These are phyloP conservation scores for Hesperia comma DNA, from an alignment of 2,888 invertebrate genomes.

Conservation along the genomic window DNA sequence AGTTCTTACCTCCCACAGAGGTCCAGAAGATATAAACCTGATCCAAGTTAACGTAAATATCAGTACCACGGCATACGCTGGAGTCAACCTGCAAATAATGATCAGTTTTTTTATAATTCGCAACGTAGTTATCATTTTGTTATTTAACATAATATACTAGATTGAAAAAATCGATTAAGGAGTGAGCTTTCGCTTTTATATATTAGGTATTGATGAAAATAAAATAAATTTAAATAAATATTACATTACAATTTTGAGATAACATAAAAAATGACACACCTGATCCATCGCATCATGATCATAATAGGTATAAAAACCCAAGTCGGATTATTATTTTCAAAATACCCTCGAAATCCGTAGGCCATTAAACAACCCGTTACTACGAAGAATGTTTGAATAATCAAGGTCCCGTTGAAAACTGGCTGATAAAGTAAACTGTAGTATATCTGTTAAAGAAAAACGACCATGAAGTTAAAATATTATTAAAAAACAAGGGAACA, in stretches of 20 bases:
- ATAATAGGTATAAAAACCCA: constrained; percentile 49
- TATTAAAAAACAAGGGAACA: no score
- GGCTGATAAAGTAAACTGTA: constrained; percentile 48
- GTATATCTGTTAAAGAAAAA: constrained; percentile 44
- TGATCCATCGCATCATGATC: constrained; percentile 48
- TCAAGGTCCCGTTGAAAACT: constrained; percentile 50
- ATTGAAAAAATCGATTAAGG: no score
- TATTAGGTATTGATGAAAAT: no score
- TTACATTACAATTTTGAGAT: no score
- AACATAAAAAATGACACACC: no score
- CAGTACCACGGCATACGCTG: no score
- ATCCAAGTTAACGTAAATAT: constrained; percentile 57
- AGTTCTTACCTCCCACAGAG: constrained; percentile 69
- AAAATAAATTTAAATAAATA: no score
- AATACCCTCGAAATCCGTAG: constrained; percentile 47
- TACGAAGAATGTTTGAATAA: constrained; percentile 54
- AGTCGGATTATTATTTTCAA: constrained; percentile 44
- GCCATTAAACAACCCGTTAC: constrained; percentile 54
- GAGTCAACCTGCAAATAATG: constrained; percentile 47
- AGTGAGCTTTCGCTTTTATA: no score
- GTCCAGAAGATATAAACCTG: constrained; percentile 62
- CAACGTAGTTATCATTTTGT: no score
- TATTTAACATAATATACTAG: no score
- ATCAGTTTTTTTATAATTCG: no score
- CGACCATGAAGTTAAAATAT: neutral